Conservation (phyloP, 2,888 invertebrate genomes). For the Pandemis corylana region DNA sequence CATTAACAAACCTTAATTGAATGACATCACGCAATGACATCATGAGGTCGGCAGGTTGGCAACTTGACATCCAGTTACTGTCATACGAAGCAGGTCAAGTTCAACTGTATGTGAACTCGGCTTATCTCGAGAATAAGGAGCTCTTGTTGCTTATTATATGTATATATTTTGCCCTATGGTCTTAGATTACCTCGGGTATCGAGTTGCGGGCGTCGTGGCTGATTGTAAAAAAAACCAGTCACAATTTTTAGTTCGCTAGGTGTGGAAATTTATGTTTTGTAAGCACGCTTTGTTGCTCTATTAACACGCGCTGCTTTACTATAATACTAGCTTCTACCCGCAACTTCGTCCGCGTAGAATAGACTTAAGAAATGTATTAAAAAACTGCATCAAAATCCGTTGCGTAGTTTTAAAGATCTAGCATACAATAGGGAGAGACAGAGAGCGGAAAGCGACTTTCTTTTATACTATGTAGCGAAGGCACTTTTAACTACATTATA, state of each 20-base stretch:
- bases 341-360: no score
- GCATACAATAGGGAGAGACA: no score
- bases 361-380: no score
- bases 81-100: conserved; percentile 51
- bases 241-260: background rate
- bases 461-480: no score
- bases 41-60: conserved; percentile 50
- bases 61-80: conserved; percentile 40
- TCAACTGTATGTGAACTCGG: conserved; percentile 41
- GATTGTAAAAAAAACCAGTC: background rate
- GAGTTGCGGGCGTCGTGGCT: background rate
- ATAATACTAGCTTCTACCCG: no score
- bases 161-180: background rate
- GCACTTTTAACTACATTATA: no score
- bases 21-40: conserved; percentile 46
- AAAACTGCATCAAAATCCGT: no score
- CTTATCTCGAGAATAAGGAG: conserved; percentile 45
- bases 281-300: background rate
- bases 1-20: conserved; percentile 10
- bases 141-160: conserved; percentile 1
- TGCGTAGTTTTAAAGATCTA: no score
- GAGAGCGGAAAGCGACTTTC: no score
- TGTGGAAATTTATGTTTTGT: background rate
- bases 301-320: no score
- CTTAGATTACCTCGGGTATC: background rate